A percentile compares a stretch with the other conserved stretches of the same genome.
Conservation (phyloP, 2,888 invertebrate genomes). For the Epinotia brunnichana region DNA sequence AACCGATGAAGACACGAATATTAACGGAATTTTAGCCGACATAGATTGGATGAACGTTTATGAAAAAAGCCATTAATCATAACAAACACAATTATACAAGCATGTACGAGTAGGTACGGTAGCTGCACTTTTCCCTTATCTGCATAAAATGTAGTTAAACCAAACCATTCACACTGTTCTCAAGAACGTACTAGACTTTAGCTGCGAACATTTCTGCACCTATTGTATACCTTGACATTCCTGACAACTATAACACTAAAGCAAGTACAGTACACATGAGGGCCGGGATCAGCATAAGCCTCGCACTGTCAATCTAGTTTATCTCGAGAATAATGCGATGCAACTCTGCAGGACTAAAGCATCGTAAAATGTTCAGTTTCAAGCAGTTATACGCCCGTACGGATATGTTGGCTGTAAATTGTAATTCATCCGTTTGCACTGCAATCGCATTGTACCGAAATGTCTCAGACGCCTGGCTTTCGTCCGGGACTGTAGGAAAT, state of each 20-base stretch:
- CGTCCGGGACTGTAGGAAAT: constrained; percentile 29
- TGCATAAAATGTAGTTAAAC: not conserved
- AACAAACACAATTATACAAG: not conserved
- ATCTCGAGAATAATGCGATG: constrained; percentile 37
- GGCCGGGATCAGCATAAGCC: constrained; percentile 18
- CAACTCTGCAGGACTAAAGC: constrained; percentile 15
- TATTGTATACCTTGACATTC: constrained; percentile 2
- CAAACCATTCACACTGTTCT: not conserved
- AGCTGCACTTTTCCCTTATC: not conserved
- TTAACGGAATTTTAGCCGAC: no score
- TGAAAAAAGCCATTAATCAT: no score
- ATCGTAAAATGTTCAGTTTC: constrained; percentile 23
- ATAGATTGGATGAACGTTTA: no score
- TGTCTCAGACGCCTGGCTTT: constrained; percentile 28
- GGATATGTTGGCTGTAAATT: constrained; percentile 3
- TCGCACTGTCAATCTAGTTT: constrained; percentile 38
- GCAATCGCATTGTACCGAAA: constrained; percentile 39
- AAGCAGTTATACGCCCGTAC: constrained; percentile 11
- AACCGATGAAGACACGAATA: no score
- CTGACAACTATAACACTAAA: not conserved
- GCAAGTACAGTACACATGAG: constrained; percentile 1
- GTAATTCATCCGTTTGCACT: constrained; percentile 35
- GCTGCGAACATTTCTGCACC: not conserved
- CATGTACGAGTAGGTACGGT: not conserved
- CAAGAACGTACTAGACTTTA: not conserved